Conservation (phyloP, 2,797 vertebrate species). For the Platyrinchus mystaceus region DNA sequence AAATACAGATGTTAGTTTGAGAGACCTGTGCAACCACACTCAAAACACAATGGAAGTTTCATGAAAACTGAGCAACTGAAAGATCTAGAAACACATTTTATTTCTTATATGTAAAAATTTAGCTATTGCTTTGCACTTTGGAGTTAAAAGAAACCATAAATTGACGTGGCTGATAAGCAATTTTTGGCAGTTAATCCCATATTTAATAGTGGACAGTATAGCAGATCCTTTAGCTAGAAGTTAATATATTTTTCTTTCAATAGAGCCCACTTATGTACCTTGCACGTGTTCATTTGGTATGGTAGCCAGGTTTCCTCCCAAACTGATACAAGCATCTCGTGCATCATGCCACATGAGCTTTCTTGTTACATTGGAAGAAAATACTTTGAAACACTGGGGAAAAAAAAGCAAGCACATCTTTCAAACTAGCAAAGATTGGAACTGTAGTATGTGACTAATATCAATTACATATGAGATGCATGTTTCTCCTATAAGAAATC, state of each 20-base stretch:
- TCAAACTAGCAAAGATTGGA: background rate
- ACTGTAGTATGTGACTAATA: background rate
- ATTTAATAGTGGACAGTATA: background rate
- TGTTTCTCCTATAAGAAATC: background rate
- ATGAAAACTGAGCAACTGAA: background rate
- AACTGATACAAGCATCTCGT: slow-evolving; percentile 73
- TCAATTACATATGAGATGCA: background rate
- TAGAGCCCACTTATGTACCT: slow-evolving; percentile 72
- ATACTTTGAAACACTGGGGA: slow-evolving; percentile 86
- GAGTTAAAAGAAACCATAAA: background rate
- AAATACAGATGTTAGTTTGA: background rate
- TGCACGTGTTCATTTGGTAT: slow-evolving; percentile 81
- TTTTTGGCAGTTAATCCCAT: background rate
- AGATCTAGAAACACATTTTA: background rate
- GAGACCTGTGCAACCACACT: background rate
- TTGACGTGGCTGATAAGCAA: background rate
- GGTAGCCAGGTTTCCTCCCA: slow-evolving; percentile 87
- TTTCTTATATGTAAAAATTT: background rate
- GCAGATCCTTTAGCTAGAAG: background rate
- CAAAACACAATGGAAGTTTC: background rate
- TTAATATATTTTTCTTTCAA: background rate
- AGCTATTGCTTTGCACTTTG: background rate
- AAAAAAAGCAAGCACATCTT: background rate
- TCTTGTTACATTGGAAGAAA: slow-evolving; percentile 61
- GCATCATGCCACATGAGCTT: slow-evolving; percentile 79